Base-by-base conservation (phyloP, 2,797 vertebrate species). In the Peromyscus nudipes region DNA sequence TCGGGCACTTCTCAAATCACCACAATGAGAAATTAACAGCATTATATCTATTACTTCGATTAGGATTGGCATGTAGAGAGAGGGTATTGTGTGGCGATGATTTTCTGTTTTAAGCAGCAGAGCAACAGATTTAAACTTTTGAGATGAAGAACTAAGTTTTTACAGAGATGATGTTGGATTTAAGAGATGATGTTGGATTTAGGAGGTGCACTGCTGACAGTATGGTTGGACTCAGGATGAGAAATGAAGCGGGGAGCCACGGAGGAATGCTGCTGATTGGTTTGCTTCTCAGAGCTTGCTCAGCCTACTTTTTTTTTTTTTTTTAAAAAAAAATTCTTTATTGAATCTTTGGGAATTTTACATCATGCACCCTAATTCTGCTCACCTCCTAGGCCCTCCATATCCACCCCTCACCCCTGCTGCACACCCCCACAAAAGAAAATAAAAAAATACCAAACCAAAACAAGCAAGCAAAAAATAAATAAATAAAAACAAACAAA, bases 11-110 rank as follows among this genome's bases (percentile, higher is more conserved):
- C 64, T 67, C 19, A 67, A 67, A 67, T 11, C 29, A 49, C 27
- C 3, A 8, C 62, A 65, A 94, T 92, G 31, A 91, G 83, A 96
- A 92, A 71, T 88, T 76, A 85, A 57, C 46, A 92, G 69, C 86
- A 85, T 25, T 19, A 62, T 86, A 94, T 83, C 23, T 75, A 52
- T 91, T 76, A 71, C 11, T 75, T 84, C 37, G 77, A 17, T 93
- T 94, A 85, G 69, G 77, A 80, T 34, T 5, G 62, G 23, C 6
- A 69, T 55, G 31, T 64, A 43, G 91, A 16, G 37, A 87, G 64
- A 76, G 14, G 27, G 4, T 84, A 87, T 67, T 94, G n/a, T 86
- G 88, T 80, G 80, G 31, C 43, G 49, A 95, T 62, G 31, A 46
- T 83, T 7, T 34, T 79, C 79, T 40, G 89, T 88, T 87, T 94